Base-by-base conservation (phyloP, 1,140 invertebrate genomes). In the Ceratina japonica region DNA sequence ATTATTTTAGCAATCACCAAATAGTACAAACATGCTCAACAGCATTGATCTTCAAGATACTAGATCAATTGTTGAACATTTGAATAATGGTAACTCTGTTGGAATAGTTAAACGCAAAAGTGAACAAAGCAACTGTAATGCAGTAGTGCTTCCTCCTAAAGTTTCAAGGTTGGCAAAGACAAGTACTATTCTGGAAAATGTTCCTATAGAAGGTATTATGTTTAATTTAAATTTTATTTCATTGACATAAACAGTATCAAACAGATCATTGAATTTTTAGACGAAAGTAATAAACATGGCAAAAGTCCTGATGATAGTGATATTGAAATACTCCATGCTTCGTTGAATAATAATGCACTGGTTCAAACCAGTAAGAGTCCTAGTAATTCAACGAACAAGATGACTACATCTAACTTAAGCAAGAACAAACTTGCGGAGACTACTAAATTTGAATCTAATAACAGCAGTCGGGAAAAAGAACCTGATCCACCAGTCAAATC, bases 271-370 rank as follows among this genome's bases (percentile, higher is more conserved):
- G 49, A 49, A 52, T 20, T 61, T n/a, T 18, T 4, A 51, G 52
- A 22, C 0, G 37, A 52, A 7, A 22, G 8, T 31, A 72, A 75
- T 12, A 7, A 4, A 15, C 15, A 51, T 10, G n/a, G 64, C 49
- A 75, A 85, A 0, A 77, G 83, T 62, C 73, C 80, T 18, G 75
- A 86, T 58, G 78, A 85, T 0, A 77, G 83, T 59, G 78, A 83
- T n/a, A 75, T 87, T 31, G 37, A 86, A 80, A 82, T 87, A 65
- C 24, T 87, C 68, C 68, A 85, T 15, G 8, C 62, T 61, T 74
- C 56, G 18, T 16, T 59, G 8, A 64, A n/a, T 15, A 56, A 63
- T 16, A 64, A 20, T 18, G 1, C 16, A 24, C 22, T 13, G 8
- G 22, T 52, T 4, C 18, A n/a, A 22, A 31, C 12, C 24, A 27